Conservation (phyloP, 2,888 invertebrate species). For the Belgica antarctica region DNA sequence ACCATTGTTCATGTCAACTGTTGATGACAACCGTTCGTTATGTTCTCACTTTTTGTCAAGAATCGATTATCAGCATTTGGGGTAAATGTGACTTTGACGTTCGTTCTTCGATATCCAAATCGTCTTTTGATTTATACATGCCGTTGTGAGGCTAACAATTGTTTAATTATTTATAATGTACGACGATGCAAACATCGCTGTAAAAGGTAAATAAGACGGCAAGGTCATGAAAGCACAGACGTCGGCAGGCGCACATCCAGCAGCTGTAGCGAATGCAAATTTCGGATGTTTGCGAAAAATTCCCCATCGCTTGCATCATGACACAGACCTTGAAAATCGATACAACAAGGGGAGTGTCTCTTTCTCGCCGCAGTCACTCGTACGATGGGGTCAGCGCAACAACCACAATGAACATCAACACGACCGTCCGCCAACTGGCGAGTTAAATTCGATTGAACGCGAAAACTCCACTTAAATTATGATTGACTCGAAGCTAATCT, state of each 20-base stretch:
- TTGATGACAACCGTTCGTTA: neutral
- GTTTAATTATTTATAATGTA: too few relatives aligned
- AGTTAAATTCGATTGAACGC: too few relatives aligned
- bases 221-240: too few relatives aligned
- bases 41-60: neutral
- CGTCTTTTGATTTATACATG: too few relatives aligned
- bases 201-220: too few relatives aligned
- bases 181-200: too few relatives aligned
- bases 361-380: neutral
- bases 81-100: too few relatives aligned
- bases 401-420: neutral
- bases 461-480: neutral
- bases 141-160: too few relatives aligned
- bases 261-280: neutral
- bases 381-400: neutral
- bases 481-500: neutral
- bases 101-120: too few relatives aligned
- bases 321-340: conserved; percentile 30
- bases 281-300: neutral
- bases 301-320: neutral
- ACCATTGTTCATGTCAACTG: too few relatives aligned
- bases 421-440: too few relatives aligned
- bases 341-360: neutral
- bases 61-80: neutral
- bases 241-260: too few relatives aligned